These are phyloP conservation scores for Dryobates pubescens DNA, from an alignment of 2,797 vertebrate species.

Conservation along the genomic window DNA sequence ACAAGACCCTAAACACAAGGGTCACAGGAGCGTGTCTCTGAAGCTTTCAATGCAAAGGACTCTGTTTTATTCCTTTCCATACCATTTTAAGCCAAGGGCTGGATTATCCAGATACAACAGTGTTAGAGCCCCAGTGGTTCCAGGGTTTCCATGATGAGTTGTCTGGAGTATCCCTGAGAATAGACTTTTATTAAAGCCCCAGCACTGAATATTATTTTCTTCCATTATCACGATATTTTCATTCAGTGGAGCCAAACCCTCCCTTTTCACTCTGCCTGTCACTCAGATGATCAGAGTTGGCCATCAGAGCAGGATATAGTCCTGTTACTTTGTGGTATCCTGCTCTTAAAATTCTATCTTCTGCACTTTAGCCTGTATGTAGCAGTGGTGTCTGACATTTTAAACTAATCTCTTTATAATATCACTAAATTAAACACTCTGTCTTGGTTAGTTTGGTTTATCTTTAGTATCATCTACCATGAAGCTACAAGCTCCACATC, in stretches of 20 bases:
- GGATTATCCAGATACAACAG: background rate
- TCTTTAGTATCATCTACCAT: background rate
- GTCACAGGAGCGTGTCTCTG: background rate
- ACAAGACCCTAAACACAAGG: background rate
- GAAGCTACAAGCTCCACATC: background rate
- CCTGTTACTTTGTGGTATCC: background rate
- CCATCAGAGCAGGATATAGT: background rate
- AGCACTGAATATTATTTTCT: background rate
- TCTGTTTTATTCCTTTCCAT: background rate
- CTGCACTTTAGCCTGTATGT: background rate
- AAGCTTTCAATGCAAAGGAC: background rate
- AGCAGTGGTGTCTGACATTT: conserved; percentile 33
- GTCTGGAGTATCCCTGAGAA: background rate
- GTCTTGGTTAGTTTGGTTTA: conserved; percentile 44
- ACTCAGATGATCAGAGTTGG: background rate
- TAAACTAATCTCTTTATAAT: background rate
- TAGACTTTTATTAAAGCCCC: background rate
- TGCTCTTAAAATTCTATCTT: conserved; percentile 19
- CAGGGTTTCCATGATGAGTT: background rate
- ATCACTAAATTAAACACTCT: conserved; percentile 41
- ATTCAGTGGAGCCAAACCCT: background rate
- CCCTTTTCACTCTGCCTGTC: background rate
- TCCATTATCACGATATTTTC: background rate
- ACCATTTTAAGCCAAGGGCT: background rate
- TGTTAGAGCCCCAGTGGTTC: background rate